These are phyloP conservation scores for Ispidina lecontei DNA, from an alignment of 2,797 vertebrate species.

Conservation along the genomic window DNA sequence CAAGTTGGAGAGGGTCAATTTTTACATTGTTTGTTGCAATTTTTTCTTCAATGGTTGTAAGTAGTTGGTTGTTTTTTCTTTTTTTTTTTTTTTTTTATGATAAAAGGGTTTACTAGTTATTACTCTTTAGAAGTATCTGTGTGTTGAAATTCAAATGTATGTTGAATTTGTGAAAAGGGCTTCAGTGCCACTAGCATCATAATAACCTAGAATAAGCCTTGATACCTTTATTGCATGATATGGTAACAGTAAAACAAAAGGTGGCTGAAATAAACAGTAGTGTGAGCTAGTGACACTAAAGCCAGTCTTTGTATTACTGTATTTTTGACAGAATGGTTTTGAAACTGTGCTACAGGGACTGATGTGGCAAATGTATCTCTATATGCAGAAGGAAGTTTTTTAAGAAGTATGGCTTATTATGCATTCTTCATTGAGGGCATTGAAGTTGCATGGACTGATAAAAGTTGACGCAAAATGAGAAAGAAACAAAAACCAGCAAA, in stretches of 20 bases:
- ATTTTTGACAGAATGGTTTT: slow-evolving; percentile 87
- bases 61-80: slow-evolving; percentile 70
- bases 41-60: slow-evolving; percentile 84
- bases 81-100: slow-evolving; percentile 34
- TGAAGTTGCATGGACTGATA: slow-evolving; percentile 91
- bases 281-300: slow-evolving; percentile 88
- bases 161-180: slow-evolving; percentile 85
- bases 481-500: slow-evolving; percentile 86
- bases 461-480: slow-evolving; percentile 92
- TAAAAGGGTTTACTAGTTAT: slow-evolving; percentile 87
- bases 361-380: slow-evolving; percentile 85
- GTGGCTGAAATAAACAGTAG: slow-evolving; percentile 75
- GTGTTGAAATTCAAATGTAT: slow-evolving; percentile 87
- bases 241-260: slow-evolving; percentile 65
- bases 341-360: slow-evolving; percentile 87
- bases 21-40: slow-evolving; percentile 84
- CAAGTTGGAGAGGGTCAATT: slow-evolving; percentile 87
- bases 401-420: slow-evolving; percentile 88
- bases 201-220: slow-evolving; percentile 70
- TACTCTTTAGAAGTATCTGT: slow-evolving; percentile 87
- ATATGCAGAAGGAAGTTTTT: slow-evolving; percentile 86
- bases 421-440: slow-evolving; percentile 89
- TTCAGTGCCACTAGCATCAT: slow-evolving; percentile 83
- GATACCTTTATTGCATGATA: slow-evolving; percentile 73
- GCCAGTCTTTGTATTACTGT: slow-evolving; percentile 88